A percentile compares a stretch with the other conserved stretches of the same genome.
Evolutionary conservation across 2,797 vertebrate species (phyloP).

Genomic region (Falco peregrinus): DNA sequence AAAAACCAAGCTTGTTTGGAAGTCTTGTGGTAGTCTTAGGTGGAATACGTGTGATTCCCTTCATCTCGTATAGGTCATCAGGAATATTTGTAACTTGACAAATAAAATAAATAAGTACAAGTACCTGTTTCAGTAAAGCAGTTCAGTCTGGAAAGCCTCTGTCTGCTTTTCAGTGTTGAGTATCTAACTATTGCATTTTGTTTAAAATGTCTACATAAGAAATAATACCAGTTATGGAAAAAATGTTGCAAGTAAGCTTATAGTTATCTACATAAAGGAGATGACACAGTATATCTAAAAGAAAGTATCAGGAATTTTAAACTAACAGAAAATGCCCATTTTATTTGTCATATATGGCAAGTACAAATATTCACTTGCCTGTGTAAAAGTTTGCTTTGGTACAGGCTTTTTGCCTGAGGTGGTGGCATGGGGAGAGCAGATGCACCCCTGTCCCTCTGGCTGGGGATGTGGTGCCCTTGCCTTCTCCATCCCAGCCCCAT

Average conservation of each 20-base stretch:
- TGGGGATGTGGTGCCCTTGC: neutral
- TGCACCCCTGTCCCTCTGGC: neutral
- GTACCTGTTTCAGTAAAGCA: neutral
- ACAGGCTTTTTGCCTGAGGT: neutral
- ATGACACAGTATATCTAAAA: neutral
- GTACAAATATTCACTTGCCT: neutral
- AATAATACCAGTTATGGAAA: neutral
- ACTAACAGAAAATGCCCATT: neutral
- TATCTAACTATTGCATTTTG: neutral
- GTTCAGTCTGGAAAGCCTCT: neutral
- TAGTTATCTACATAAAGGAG: neutral
- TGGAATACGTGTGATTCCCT: slow-evolving; percentile 80
- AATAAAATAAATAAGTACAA: neutral
- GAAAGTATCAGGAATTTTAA: neutral
- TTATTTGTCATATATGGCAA: neutral
- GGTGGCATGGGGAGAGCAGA: neutral
- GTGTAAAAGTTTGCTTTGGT: neutral
- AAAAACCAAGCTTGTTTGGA: slow-evolving; percentile 79
- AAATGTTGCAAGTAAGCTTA: neutral
- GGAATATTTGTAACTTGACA: slow-evolving; percentile 83
- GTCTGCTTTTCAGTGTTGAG: neutral
- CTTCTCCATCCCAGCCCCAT: neutral
- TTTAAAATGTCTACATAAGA: neutral
- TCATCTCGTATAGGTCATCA: slow-evolving; percentile 82
- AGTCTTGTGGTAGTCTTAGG: slow-evolving; percentile 85